Conservation (phyloP, 2,113 vertebrate genomes). For the Stictonetta naevosa region DNA sequence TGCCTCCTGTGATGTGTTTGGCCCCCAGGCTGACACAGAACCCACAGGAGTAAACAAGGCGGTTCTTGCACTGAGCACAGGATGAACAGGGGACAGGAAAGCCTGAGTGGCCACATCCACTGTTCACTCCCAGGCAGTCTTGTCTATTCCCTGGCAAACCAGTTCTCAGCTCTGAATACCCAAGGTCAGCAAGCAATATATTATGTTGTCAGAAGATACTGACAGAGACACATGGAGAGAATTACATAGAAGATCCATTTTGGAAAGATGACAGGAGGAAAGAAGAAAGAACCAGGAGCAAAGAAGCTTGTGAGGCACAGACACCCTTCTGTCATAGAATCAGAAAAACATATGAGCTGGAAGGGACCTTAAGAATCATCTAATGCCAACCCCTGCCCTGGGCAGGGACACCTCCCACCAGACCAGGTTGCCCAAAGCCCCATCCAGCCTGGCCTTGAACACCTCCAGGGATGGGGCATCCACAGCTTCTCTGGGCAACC, state of each 20-base stretch:
- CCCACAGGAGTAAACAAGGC: neutral
- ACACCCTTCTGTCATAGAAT: neutral
- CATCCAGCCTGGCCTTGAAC: too few species aligned
- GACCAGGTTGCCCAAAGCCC: too few species aligned
- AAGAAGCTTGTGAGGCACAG: neutral
- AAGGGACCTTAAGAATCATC: too few species aligned
- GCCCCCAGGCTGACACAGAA: neutral
- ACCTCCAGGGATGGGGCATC: too few species aligned
- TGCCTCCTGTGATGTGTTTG: neutral
- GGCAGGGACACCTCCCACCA: too few species aligned
- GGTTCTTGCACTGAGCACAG: neutral
- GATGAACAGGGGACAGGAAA: neutral
- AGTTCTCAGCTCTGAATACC: neutral
- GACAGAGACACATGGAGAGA: neutral
- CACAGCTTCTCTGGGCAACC: too few species aligned
- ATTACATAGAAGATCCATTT: neutral
- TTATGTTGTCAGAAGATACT: neutral
- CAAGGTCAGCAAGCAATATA: neutral
- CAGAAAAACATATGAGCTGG: too few species aligned
- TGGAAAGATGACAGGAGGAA: neutral
- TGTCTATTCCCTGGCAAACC: neutral
- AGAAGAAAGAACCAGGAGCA: neutral
- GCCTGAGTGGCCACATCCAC: neutral
- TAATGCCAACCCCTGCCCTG: too few species aligned
- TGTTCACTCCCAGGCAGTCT: neutral